Conservation (phyloP, 2,113 vertebrate species). For the Artemisiospiza belli region DNA sequence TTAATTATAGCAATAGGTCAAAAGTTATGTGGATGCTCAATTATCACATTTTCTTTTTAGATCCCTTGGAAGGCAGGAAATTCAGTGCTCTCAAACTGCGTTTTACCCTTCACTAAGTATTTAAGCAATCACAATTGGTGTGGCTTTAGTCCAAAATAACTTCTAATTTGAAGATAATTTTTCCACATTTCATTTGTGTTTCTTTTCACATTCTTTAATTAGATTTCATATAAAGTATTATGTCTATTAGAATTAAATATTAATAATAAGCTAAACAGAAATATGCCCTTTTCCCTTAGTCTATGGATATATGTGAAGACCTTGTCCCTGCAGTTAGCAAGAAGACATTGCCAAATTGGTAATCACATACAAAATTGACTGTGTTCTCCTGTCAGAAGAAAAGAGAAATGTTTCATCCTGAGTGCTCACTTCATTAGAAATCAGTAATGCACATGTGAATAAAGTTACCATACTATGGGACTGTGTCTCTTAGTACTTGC, state of each 20-base stretch:
- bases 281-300: background rate
- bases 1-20: background rate
- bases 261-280: background rate
- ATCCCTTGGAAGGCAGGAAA: background rate
- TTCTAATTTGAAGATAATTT: background rate
- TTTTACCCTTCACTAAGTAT: background rate
- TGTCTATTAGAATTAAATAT: background rate
- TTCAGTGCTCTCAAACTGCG: background rate
- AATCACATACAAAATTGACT: background rate
- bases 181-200: background rate
- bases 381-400: background rate
- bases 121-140: background rate
- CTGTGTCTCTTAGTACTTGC: background rate
- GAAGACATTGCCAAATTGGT: background rate
- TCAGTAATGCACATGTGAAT: slow-evolving; percentile 26
- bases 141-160: background rate
- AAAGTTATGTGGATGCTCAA: background rate
- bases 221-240: background rate
- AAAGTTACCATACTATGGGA: background rate
- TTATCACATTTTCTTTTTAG: background rate
- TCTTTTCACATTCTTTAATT: background rate
- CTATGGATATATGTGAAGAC: background rate
- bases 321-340: background rate
- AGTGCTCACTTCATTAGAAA: slow-evolving; percentile 39
- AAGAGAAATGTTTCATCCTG: background rate